These are phyloP conservation scores for Benitochromis conjunctus DNA, from an alignment of 2,113 vertebrate genomes.

Conservation along the genomic window DNA sequence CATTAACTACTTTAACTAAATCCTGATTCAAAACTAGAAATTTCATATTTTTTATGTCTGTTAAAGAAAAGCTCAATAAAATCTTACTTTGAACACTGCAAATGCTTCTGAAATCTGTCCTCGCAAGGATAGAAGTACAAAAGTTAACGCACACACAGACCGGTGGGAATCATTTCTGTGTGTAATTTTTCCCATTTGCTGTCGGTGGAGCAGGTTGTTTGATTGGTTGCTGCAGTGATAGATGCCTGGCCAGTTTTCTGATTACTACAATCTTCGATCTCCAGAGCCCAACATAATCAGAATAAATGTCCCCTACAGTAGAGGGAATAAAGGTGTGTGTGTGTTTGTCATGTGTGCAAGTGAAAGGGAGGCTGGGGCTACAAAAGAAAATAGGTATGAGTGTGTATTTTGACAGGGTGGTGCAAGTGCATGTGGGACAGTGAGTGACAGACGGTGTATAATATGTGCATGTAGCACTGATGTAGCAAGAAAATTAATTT, in stretches of 20 bases:
- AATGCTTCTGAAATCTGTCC: neutral
- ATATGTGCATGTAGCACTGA: neutral
- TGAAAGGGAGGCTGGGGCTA: neutral
- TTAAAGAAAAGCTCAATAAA: neutral
- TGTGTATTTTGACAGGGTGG: slow-evolving; percentile 14
- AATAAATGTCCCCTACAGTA: slow-evolving; percentile 73
- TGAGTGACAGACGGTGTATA: slow-evolving; percentile 23
- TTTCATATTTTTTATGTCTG: neutral
- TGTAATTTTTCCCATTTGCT: slow-evolving; percentile 67
- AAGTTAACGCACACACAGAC: neutral
- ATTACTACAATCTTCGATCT: slow-evolving; percentile 78
- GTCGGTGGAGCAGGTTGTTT: slow-evolving; percentile 56
- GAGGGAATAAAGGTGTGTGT: slow-evolving; percentile 51
- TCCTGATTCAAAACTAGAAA: neutral
- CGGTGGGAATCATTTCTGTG: slow-evolving; percentile 71
- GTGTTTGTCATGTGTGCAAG: slow-evolving; percentile 1
- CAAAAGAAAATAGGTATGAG: slow-evolving; percentile 17
- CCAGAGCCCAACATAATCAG: slow-evolving; percentile 73
- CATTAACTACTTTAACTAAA: neutral
- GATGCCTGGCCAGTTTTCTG: slow-evolving; percentile 78
- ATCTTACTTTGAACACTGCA: neutral
- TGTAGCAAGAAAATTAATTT: slow-evolving; percentile 19
- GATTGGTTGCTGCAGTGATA: slow-evolving; percentile 78
- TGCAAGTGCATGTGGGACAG: neutral
- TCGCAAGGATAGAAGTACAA: slow-evolving; percentile 3